Evolutionary conservation across 2,113 vertebrate genomes (phyloP), one percentile per base, ranked within the genome.

Genomic region (Ornithorhynchus anatinus): DNA sequence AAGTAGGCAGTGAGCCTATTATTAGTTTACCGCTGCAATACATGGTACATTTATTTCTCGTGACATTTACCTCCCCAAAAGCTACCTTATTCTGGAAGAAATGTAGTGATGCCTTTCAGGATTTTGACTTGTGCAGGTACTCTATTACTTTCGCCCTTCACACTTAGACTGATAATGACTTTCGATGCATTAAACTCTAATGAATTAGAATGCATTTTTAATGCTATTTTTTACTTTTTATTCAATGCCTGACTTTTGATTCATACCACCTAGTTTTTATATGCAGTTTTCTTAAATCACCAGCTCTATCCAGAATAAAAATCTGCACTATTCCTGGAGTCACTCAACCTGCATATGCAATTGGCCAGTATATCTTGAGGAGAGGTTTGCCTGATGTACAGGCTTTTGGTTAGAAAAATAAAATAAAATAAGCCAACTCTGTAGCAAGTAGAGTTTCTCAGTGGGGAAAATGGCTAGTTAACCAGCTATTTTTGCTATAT

Each of bases 281-380:
- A 84, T 87, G 85, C 80, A 70, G 72, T 87, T 81, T n/a, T 81
- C 80, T 85, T 85, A n/a, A n/a, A 85, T 84, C 78, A 44, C 72
- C 69, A 23, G 53, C 64, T 79, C 64, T 70, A 80, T 77, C 80
- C 43, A 68, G 75, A 77, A 80, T 85, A 85, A 87, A n/a, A 84
- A 87, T 80, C 69, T 60, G 81, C 27, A 36, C 37, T 27, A 64
- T 60, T 83, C 83, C 69, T 63, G 78, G 73, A 81, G 86, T n/a
- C 83, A 70, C 75, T 56, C 86, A 82, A 77, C 78, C 78, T 87
- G 86, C 83, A 84, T 81, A 67, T 32, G 72, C 75, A 66, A 67
- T 66, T 69, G 60, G 75, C 78, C 78, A 77, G 56, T 87, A 68
- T 70, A 79, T 84, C 78, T 81, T 78, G 63, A 67, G 60, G 63